These are phyloP conservation scores for Vesta saturnalis DNA, from an alignment of 2,888 invertebrate genomes.

Conservation along the genomic window DNA sequence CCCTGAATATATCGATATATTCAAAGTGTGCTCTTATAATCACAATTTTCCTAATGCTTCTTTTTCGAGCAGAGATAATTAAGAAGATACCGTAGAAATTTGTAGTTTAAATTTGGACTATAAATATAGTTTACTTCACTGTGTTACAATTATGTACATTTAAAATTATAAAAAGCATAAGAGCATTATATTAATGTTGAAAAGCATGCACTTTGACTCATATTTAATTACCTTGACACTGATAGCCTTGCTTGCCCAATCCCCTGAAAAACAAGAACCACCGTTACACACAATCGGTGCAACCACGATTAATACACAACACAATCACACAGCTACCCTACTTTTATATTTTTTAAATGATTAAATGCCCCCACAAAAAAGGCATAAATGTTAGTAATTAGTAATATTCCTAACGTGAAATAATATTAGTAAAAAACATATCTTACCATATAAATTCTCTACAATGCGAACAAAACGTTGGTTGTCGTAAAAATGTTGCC, in stretches of 20 bases:
- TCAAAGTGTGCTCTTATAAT: too few relatives aligned
- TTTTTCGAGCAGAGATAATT: too few relatives aligned
- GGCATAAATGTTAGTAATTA: conserved; percentile 25
- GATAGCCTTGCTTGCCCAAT: conserved; percentile 96
- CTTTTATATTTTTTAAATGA: conserved; percentile 10
- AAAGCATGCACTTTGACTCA: conserved; percentile 31
- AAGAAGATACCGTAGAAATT: too few relatives aligned
- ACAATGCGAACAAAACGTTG: conserved; percentile 99
- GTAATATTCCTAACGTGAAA: conserved; percentile 15
- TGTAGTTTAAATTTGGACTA: too few relatives aligned
- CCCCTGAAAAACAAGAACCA: conserved; percentile 79
- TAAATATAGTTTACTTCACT: not conserved
- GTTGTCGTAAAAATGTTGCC: conserved; percentile 98
- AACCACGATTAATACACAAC: conserved; percentile 40
- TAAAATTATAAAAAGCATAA: not conserved
- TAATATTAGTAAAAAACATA: not conserved
- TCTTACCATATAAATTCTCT: conserved; percentile 98
- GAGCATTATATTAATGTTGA: conserved; percentile 14
- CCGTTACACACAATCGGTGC: conserved; percentile 48
- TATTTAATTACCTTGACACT: conserved; percentile 86
- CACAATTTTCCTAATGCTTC: too few relatives aligned
- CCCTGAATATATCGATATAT: too few relatives aligned
- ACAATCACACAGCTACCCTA: conserved; percentile 30
- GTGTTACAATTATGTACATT: not conserved
- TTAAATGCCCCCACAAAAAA: conserved; percentile 22